Evolutionary conservation across 53 echinoderm and acorn worm species (phyloP).

Genomic region (Patiria pectinifera): DNA sequence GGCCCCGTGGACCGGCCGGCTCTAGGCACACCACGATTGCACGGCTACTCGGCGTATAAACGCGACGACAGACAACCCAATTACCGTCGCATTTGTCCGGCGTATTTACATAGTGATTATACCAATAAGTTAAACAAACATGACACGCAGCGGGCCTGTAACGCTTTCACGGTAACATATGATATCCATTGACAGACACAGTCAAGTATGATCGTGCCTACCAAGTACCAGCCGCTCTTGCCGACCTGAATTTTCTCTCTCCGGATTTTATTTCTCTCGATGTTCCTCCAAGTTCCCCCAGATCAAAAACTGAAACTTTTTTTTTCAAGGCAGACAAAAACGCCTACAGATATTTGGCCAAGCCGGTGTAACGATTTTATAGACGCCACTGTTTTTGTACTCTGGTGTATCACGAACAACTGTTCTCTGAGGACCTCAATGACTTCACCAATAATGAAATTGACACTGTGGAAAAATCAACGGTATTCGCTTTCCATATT

Average conservation of each 20-base stretch:
- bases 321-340: slow-evolving; percentile 2
- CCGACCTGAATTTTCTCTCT: not conserved
- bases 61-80: slow-evolving; percentile 68
- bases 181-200: slow-evolving; percentile 46
- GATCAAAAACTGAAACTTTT: slow-evolving; percentile 31
- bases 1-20: not conserved
- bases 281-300: not conserved
- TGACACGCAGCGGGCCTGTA: slow-evolving; percentile 75
- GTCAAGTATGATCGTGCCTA: slow-evolving; percentile 22
- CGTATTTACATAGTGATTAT: slow-evolving; percentile 86
- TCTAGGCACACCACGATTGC: not conserved
- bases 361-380: slow-evolving; percentile 30
- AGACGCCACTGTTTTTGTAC: slow-evolving; percentile 49
- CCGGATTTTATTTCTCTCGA: not conserved
- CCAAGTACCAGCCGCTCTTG: slow-evolving; percentile 2
- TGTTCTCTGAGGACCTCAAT: slow-evolving; percentile 18
- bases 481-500: not conserved
- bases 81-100: slow-evolving; percentile 89
- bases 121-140: slow-evolving; percentile 91
- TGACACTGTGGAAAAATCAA: slow-evolving; percentile 8
- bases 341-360: slow-evolving; percentile 52
- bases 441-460: slow-evolving; percentile 7
- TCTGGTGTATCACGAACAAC: slow-evolving; percentile 27
- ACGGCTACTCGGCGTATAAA: not conserved
- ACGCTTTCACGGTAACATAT: slow-evolving; percentile 61